These are phyloP conservation scores for Smutsia gigantea DNA, from an alignment of 2,797 vertebrate genomes.

Conservation along the genomic window DNA sequence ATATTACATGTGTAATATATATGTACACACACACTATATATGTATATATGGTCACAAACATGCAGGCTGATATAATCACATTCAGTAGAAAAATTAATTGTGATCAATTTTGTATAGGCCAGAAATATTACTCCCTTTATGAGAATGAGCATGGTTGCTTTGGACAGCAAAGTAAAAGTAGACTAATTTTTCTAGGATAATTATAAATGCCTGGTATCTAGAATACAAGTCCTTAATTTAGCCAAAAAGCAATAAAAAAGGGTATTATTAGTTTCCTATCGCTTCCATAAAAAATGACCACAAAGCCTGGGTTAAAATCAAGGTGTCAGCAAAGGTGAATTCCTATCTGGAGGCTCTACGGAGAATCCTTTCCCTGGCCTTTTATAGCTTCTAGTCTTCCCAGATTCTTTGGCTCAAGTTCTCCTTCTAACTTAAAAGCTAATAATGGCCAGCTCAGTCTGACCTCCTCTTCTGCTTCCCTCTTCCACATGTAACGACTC, in stretches of 20 bases:
- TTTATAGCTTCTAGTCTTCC: neutral
- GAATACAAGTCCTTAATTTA: neutral
- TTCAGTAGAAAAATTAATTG: neutral
- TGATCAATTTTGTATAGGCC: neutral
- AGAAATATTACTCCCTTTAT: neutral
- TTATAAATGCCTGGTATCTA: neutral
- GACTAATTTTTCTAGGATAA: neutral
- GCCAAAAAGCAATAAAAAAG: neutral
- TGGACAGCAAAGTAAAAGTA: slow-evolving; percentile 34
- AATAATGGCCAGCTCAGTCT: neutral
- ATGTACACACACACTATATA: neutral
- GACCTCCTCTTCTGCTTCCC: neutral
- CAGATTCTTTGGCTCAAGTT: neutral
- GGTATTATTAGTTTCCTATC: neutral
- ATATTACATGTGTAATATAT: neutral
- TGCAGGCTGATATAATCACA: neutral
- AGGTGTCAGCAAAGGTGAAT: neutral
- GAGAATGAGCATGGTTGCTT: neutral
- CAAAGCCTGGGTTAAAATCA: neutral
- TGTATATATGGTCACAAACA: neutral
- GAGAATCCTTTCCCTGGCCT: neutral
- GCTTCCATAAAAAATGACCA: neutral
- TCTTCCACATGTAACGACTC: neutral
- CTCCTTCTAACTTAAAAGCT: neutral
- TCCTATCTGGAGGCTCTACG: neutral